Evolutionary conservation across 2,888 invertebrate species (phyloP), one percentile per base, ranked within the genome.

Genomic region (Caradrina clavipalpis): DNA sequence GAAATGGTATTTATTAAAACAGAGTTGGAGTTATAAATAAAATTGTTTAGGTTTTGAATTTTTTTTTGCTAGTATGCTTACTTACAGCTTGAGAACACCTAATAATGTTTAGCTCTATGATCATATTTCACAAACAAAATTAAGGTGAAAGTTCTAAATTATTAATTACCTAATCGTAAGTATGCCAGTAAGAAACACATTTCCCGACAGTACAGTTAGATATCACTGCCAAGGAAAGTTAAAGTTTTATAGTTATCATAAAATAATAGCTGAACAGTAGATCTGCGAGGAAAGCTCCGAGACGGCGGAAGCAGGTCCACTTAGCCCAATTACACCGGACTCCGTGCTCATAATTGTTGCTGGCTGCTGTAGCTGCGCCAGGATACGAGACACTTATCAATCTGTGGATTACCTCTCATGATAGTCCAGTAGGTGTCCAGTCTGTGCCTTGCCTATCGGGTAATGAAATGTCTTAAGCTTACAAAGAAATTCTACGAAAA

Each of bases 311-410:
- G 87, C 81, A 76, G 77, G 79, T 73, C 83, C 89, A 91, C 88
- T 91, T 90, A 90, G 85, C 84, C 85, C 89, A 91, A 90, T 91
- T 89, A 88, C 72, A 78, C 71, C 77, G 82, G 80, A 80, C 76
- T 82, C 80, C 74, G 79, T 62, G 76, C 67, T 67, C 82, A 76
- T 78, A 78, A 85, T 84, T 80, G 86, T 84, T 83, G 72, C 75
- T 71, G 77, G 77, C 62, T 72, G 55, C 64, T 74, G 66, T 45
- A 57, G 56, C 64, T 75, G 64, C 47, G 55, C 76, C 76, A 73
- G 72, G 77, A 78, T 78, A 78, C 66, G 57, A 56, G 55, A 67
- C 22, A 81, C 68, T 75, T 76, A 78, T 68, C 73, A 78, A 75
- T 82, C 76, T 82, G 73, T 67, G 60, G 69, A 59, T 58, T 68